phyloP scores from a whole-genome alignment of 1,140 invertebrate species.

The Pissodes strobi region DNA sequence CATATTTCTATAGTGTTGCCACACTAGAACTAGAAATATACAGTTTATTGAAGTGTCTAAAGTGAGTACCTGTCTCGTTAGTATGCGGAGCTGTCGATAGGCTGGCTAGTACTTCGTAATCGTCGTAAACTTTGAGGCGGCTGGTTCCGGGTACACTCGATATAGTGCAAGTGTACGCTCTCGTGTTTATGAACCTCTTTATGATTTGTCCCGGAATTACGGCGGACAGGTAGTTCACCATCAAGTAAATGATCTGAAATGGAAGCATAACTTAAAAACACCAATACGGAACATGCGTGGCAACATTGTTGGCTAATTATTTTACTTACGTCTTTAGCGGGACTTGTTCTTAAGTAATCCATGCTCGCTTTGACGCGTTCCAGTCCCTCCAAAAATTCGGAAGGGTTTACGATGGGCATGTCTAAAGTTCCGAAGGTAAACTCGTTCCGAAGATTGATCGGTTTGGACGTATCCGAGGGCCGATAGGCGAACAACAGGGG shows the following conservation, averaged over 20 bases:
- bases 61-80: slow-evolving; percentile 15
- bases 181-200: background rate
- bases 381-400: background rate
- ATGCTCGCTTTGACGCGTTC: slow-evolving; percentile 1
- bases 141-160: background rate
- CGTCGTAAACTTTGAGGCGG: background rate
- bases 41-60: too few relatives aligned
- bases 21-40: too few relatives aligned
- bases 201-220: background rate
- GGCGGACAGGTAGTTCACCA: background rate
- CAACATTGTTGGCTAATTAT: too few relatives aligned
- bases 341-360: slow-evolving; percentile 1
- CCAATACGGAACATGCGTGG: too few relatives aligned
- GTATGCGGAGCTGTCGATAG: background rate
- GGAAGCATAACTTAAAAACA: background rate
- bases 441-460: background rate
- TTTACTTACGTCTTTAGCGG: background rate
- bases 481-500: background rate
- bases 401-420: slow-evolving; percentile 1
- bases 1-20: too few relatives aligned
- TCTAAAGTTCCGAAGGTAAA: slow-evolving; percentile 6
- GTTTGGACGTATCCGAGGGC: background rate
- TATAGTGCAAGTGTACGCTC: background rate
- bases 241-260: background rate
- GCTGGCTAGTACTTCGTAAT: background rate